Conservation (phyloP, 2,113 vertebrate species). For the Cephalopterus ornatus region DNA sequence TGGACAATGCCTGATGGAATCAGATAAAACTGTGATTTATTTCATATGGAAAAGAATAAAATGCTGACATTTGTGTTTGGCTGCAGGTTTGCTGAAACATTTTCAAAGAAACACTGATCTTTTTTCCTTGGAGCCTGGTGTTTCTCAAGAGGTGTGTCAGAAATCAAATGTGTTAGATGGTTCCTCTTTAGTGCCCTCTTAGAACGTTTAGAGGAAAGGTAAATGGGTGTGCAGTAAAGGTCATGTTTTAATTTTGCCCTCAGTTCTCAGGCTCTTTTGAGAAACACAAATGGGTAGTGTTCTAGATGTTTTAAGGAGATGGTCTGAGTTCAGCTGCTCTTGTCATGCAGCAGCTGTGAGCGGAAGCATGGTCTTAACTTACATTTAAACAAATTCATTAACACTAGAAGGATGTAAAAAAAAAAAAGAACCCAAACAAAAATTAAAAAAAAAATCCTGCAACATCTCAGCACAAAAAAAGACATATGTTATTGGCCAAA, state of each 20-base stretch:
- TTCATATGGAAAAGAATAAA: background rate
- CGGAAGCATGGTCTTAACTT: background rate
- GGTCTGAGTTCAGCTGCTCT: background rate
- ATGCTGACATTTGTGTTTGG: background rate
- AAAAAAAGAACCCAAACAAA: background rate
- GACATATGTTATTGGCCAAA: background rate
- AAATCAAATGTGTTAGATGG: background rate
- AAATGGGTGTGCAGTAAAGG: background rate
- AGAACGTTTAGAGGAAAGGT: background rate
- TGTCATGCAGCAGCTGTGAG: background rate
- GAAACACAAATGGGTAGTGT: background rate
- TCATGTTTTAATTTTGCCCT: background rate
- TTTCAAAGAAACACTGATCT: background rate
- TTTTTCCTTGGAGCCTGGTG: background rate
- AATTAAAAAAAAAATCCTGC: fast-evolving
- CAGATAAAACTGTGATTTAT: background rate
- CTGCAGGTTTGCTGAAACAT: background rate
- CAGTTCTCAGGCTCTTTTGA: background rate
- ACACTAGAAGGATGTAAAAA: background rate
- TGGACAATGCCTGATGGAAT: background rate
- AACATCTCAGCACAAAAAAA: background rate
- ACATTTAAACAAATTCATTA: background rate
- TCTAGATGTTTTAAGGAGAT: background rate
- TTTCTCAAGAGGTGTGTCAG: background rate
- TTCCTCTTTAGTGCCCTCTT: background rate